These are phyloP conservation scores for Chondrosia reniformis DNA, from an alignment of 37 sponge, comb jelly and placozoan species.

Conservation along the genomic window DNA sequence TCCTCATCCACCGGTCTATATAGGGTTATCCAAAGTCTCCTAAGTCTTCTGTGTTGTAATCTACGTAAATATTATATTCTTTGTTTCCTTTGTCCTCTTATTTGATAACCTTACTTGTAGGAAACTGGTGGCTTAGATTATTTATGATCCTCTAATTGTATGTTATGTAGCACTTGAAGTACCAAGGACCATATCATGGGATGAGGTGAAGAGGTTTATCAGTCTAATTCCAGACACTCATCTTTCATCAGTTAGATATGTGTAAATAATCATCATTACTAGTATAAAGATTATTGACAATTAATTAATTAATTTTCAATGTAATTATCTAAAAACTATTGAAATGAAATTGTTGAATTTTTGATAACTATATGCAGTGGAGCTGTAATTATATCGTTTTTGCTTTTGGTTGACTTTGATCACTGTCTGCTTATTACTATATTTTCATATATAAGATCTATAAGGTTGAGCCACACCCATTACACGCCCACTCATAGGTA, in stretches of 20 bases:
- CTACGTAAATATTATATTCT: too few relatives aligned
- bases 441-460: too few relatives aligned
- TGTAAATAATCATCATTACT: neutral
- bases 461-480: too few relatives aligned
- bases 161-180: slow-evolving; percentile 65
- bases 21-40: too few relatives aligned
- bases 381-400: neutral
- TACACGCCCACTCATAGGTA: too few relatives aligned
- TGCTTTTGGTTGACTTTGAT: neutral
- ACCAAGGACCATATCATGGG: slow-evolving; percentile 56
- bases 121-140: too few relatives aligned
- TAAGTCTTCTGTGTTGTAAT: too few relatives aligned
- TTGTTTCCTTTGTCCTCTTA: too few relatives aligned
- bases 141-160: too few relatives aligned
- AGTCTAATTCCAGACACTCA: neutral
- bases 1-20: too few relatives aligned
- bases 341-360: neutral
- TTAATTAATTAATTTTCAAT: neutral
- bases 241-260: neutral
- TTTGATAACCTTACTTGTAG: too few relatives aligned
- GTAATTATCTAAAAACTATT: neutral
- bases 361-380: neutral
- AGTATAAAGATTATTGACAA: neutral
- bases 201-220: slow-evolving; percentile 14
- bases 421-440: too few relatives aligned